These are phyloP conservation scores for Drosophila ustulata DNA, from an alignment of 2,888 invertebrate genomes.

Conservation along the genomic window DNA sequence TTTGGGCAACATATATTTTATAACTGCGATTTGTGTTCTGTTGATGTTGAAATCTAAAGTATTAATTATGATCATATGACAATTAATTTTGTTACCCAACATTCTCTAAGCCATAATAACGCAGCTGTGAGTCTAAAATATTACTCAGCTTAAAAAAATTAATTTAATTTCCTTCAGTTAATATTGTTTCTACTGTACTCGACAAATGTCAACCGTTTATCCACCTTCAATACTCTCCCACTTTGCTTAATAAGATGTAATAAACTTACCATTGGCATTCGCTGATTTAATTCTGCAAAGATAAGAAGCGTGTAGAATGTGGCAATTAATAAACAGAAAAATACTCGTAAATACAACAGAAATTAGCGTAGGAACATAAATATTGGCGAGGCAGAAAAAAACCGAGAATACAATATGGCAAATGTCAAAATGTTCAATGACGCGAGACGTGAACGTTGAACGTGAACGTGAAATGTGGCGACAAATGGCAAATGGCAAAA, in stretches of 20 bases:
- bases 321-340: slow-evolving; percentile 53
- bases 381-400: slow-evolving; percentile 11
- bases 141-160: background rate
- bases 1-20: no score
- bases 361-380: slow-evolving; percentile 60
- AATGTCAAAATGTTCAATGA: slow-evolving; percentile 58
- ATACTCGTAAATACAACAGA: slow-evolving; percentile 25
- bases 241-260: slow-evolving; percentile 21
- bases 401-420: slow-evolving; percentile 38
- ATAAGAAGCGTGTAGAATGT: slow-evolving; percentile 52
- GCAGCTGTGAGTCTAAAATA: background rate
- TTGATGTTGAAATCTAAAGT: background rate
- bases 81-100: background rate
- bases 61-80: background rate
- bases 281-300: slow-evolving; percentile 85
- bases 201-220: background rate
- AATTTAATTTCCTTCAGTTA: background rate
- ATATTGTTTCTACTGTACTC: background rate
- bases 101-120: background rate
- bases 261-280: slow-evolving; percentile 85
- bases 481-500: slow-evolving; percentile 69
- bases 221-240: background rate
- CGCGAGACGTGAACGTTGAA: slow-evolving; percentile 16
- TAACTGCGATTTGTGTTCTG: background rate
- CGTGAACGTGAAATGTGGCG: slow-evolving; percentile 33